phyloP scores from a whole-genome alignment of 2,113 vertebrate genomes.

The Geothlypis trichas region DNA sequence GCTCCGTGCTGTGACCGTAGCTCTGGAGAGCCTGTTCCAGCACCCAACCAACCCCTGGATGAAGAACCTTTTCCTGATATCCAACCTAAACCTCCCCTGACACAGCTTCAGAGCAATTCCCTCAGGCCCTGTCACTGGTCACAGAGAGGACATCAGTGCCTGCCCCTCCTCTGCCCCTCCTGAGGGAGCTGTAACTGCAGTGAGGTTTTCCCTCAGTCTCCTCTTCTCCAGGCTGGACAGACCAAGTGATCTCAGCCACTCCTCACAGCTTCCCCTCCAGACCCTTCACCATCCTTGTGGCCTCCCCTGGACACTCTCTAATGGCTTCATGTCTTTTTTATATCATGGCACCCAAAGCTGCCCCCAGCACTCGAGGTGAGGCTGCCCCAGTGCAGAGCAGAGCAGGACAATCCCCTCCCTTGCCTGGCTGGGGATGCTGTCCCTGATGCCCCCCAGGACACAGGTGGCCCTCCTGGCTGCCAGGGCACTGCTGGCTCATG shows the following conservation, averaged over 20 bases:
- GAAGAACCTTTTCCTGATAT: neutral
- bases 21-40: neutral
- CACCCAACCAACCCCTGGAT: neutral
- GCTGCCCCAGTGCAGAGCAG: too few species aligned
- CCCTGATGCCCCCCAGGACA: too few species aligned
- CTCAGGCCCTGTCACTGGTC: neutral
- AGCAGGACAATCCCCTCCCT: too few species aligned
- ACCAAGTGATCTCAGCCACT: neutral
- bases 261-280: too few species aligned
- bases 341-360: too few species aligned
- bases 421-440: too few species aligned
- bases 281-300: too few species aligned
- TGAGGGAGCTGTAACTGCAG: rapidly evolving
- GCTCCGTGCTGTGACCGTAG: neutral
- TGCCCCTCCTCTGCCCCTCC: neutral
- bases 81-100: neutral
- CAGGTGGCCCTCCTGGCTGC: too few species aligned
- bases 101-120: neutral
- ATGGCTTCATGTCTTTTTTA: too few species aligned
- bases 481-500: too few species aligned
- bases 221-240: neutral
- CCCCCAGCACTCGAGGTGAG: too few species aligned
- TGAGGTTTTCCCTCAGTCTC: neutral
- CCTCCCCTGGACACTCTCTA: too few species aligned
- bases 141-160: neutral